Evolutionary conservation across 1,140 invertebrate species (phyloP).

Genomic region (Drosophila asahinai): DNA sequence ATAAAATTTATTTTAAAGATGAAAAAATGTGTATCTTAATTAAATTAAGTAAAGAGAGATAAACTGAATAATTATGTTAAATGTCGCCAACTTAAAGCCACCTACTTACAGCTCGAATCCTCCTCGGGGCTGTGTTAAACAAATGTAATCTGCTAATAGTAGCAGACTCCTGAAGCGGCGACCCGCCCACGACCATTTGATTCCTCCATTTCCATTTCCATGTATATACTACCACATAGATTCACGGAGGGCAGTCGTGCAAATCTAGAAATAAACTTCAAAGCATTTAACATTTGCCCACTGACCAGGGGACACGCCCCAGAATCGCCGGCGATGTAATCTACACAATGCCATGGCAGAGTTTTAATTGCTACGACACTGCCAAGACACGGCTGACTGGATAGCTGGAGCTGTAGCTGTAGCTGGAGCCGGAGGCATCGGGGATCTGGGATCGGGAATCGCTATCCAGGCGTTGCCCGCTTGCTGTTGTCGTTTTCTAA

Average conservation of each 20-base stretch:
- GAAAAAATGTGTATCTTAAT: no score
- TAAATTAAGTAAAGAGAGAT: no score
- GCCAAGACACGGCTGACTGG: constrained; percentile 71
- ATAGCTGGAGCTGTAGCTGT: constrained; percentile 7
- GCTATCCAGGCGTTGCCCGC: constrained; percentile 3
- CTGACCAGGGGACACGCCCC: constrained; percentile 50
- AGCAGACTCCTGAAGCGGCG: background rate
- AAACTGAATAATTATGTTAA: background rate
- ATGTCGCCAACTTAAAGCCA: background rate
- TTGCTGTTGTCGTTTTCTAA: constrained; percentile 59
- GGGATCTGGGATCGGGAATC: constrained; percentile 1
- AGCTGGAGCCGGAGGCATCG: background rate
- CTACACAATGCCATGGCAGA: constrained; percentile 72
- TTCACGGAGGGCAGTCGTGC: constrained; percentile 35
- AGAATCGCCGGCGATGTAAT: constrained; percentile 61
- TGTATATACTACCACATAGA: constrained; percentile 43
- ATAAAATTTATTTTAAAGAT: no score
- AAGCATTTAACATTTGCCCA: constrained; percentile 76
- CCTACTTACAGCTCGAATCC: background rate
- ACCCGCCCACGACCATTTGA: constrained; percentile 9
- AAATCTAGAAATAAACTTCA: constrained; percentile 71
- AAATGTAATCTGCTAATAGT: constrained; percentile 22
- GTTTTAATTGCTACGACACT: constrained; percentile 81
- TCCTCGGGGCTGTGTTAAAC: background rate
- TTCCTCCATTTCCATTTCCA: constrained; percentile 20